Percentiles rank a stretch among this genome's conserved stretches.
These are phyloP conservation scores for Tenthredo livida DNA, from an alignment of 2,888 invertebrate genomes.

Conservation along the genomic window DNA sequence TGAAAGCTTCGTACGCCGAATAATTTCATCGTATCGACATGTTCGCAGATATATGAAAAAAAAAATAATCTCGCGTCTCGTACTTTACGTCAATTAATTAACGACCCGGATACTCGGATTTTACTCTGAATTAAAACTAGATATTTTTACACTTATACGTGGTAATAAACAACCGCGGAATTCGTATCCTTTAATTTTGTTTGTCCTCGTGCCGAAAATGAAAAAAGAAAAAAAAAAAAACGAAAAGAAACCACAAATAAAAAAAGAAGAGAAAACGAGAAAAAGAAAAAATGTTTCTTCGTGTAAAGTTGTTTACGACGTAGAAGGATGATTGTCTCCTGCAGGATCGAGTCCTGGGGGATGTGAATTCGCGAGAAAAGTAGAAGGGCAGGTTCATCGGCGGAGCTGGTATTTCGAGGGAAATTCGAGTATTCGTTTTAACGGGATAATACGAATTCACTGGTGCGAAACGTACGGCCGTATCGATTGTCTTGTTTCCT, in stretches of 20 bases:
- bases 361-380: conserved; percentile 22
- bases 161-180: not conserved
- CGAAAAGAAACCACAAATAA: not conserved
- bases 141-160: not conserved
- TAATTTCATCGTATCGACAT: not conserved
- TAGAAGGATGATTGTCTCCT: conserved; percentile 37
- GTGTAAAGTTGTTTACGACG: conserved; percentile 31
- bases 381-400: not conserved
- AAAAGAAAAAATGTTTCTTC: conserved; percentile 8
- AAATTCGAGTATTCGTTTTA: conserved; percentile 27
- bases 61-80: not conserved
- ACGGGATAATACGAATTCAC: conserved; percentile 37
- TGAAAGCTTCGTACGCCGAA: not conserved
- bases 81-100: not conserved
- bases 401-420: not conserved
- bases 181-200: not conserved
- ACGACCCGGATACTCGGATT: not conserved
- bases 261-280: not conserved
- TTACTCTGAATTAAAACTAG: not conserved
- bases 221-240: not conserved
- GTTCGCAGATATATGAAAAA: not conserved
- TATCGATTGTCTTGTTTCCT: conserved; percentile 30
- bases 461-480: conserved; percentile 2
- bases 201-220: not conserved
- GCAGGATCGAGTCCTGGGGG: conserved; percentile 19